These are phyloP conservation scores for Kryptolebias ocellatus DNA, from an alignment of 2,797 vertebrate genomes.

Conservation along the genomic window DNA sequence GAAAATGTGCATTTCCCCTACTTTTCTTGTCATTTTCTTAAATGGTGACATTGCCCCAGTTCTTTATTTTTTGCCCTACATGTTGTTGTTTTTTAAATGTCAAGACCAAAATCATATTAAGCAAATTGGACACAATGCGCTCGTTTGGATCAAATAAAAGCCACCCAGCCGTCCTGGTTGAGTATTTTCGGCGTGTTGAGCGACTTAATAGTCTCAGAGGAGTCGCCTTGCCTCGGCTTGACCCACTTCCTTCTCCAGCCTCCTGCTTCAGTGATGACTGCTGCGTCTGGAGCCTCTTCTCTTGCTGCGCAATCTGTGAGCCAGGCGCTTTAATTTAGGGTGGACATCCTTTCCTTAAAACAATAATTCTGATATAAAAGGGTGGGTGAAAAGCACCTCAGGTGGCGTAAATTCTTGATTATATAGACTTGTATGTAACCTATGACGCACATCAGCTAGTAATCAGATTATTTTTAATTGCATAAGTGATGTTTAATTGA, in stretches of 20 bases:
- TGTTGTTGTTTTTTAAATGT: too few relatives aligned
- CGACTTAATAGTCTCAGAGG: conserved; percentile 36
- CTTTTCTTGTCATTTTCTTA: too few relatives aligned
- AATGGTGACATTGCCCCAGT: too few relatives aligned
- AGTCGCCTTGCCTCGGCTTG: conserved; percentile 67
- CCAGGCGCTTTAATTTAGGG: conserved; percentile 20
- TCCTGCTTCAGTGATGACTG: conserved; percentile 34
- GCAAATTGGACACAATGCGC: too few relatives aligned
- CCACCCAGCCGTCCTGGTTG: background rate
- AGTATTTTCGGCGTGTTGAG: conserved; percentile 8
- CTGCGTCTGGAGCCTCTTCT: conserved; percentile 59
- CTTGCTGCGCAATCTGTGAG: conserved; percentile 56
- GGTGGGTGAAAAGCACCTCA: background rate
- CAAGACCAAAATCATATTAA: too few relatives aligned
- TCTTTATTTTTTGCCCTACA: too few relatives aligned
- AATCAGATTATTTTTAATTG: conserved; percentile 17
- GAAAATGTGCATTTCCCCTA: background rate
- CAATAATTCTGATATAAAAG: background rate
- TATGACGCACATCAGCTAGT: conserved; percentile 59
- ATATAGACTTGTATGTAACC: conserved; percentile 31
- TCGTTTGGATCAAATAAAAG: background rate
- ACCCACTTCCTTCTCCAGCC: conserved; percentile 75
- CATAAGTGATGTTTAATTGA: too few relatives aligned
- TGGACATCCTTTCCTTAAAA: background rate
- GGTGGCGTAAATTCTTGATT: background rate